Evolutionary conservation across 2,888 invertebrate genomes (phyloP).

Genomic region (Cephus sareptanus): DNA sequence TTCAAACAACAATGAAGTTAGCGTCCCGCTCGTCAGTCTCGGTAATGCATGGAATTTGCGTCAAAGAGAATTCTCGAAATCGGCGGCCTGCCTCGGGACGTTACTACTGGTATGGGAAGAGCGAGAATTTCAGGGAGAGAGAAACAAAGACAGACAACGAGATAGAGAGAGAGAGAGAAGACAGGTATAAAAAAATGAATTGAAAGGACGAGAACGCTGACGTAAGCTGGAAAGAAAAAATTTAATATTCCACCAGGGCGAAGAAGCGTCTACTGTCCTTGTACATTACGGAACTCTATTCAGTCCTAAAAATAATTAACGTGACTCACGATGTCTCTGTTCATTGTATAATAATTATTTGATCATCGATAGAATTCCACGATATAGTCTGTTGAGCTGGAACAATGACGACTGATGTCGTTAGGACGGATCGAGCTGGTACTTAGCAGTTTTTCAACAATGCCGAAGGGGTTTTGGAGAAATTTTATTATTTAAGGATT

Average conservation of each 20-base stretch:
- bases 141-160: slow-evolving; percentile 9
- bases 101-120: neutral
- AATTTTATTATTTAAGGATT: neutral
- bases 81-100: slow-evolving; percentile 16
- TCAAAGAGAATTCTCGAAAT: slow-evolving; percentile 58
- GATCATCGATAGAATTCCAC: neutral
- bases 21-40: slow-evolving; percentile 57
- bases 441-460: neutral
- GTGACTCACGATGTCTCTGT: neutral
- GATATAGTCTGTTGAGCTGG: neutral
- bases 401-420: neutral
- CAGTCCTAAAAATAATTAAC: neutral
- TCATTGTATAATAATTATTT: neutral
- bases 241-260: neutral
- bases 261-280: neutral
- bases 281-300: neutral
- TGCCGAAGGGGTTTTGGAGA: neutral
- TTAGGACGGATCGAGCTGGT: neutral
- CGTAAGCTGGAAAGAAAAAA: neutral
- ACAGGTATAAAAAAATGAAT: neutral
- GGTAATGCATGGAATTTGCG: slow-evolving; percentile 58
- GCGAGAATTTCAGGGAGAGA: slow-evolving; percentile 20
- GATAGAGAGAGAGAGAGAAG: slow-evolving; percentile 12
- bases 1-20: slow-evolving; percentile 64
- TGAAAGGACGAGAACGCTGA: neutral